Conservation (phyloP, 2,797 vertebrate genomes). For the Scolopax bukidnonensis region DNA sequence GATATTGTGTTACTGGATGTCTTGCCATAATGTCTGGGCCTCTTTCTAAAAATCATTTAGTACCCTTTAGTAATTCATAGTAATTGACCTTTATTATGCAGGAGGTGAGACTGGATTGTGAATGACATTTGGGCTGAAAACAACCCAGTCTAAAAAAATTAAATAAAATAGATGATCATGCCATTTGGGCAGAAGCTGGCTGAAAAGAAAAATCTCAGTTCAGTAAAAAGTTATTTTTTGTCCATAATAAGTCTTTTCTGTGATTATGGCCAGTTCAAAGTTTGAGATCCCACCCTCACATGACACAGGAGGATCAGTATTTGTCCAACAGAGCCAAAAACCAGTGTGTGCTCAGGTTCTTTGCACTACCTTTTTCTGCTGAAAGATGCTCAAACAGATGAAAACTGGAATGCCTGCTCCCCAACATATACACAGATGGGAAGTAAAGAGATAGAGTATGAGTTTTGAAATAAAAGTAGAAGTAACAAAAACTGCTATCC, state of each 20-base stretch:
- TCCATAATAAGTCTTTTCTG: background rate
- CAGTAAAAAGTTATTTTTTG: background rate
- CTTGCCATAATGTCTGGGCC: background rate
- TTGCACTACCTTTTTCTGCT: background rate
- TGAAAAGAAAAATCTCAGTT: background rate
- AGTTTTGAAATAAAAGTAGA: background rate
- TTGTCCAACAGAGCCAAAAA: background rate
- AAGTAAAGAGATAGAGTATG: background rate
- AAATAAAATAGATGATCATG: background rate
- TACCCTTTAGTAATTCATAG: background rate
- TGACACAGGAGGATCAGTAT: background rate
- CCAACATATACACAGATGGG: background rate
- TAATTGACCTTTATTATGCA: background rate
- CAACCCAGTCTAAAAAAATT: background rate
- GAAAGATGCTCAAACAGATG: background rate
- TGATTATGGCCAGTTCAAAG: background rate
- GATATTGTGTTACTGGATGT: background rate
- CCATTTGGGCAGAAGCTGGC: background rate
- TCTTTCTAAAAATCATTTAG: background rate
- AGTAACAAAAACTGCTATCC: background rate
- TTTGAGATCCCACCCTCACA: background rate
- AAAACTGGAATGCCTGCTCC: background rate
- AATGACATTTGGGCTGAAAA: background rate
- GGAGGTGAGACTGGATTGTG: background rate
- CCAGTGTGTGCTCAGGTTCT: background rate